A percentile compares a stretch with the other conserved stretches of the same genome.
These are phyloP conservation scores for Penaeus vannamei DNA, from an alignment of 1,140 invertebrate genomes.

Conservation along the genomic window DNA sequence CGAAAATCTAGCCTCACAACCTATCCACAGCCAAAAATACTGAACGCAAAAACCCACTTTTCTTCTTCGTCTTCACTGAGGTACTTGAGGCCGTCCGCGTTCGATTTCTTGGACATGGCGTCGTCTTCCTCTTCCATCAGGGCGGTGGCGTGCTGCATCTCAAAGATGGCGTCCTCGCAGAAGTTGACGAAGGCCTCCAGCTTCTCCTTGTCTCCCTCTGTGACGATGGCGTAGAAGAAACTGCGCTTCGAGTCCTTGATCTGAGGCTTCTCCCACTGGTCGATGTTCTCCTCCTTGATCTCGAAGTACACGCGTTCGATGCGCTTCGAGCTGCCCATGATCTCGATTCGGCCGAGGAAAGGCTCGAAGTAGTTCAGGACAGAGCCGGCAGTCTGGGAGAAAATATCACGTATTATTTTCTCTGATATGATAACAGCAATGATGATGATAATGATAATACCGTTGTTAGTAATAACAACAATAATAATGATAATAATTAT, in stretches of 20 bases:
- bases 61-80: conserved; percentile 90
- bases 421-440: too few species aligned
- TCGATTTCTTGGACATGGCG: conserved; percentile 81
- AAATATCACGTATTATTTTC: too few species aligned
- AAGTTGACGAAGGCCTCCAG: conserved; percentile 99
- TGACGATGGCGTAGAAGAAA: conserved; percentile 98
- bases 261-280: conserved; percentile 99
- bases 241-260: conserved; percentile 99
- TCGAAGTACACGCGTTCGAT: conserved; percentile 99
- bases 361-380: conserved; percentile 99
- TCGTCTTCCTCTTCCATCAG: conserved; percentile 93
- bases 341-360: conserved; percentile 99
- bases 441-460: too few species aligned
- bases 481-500: too few species aligned
- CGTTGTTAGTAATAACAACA: too few species aligned
- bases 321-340: conserved; percentile 93
- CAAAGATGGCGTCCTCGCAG: conserved; percentile 99
- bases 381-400: conserved; percentile 90
- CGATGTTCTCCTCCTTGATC: conserved; percentile 99
- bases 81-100: conserved; percentile 78
- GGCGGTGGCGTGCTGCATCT: conserved; percentile 99
- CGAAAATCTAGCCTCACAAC: too few species aligned
- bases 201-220: conserved; percentile 99
- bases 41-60: conserved; percentile 73
- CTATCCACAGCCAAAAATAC: not conserved